Percentiles rank a stretch among this genome's conserved stretches.
These are phyloP conservation scores for Hydropotes inermis DNA, from an alignment of 2,113 vertebrate genomes.

Conservation along the genomic window DNA sequence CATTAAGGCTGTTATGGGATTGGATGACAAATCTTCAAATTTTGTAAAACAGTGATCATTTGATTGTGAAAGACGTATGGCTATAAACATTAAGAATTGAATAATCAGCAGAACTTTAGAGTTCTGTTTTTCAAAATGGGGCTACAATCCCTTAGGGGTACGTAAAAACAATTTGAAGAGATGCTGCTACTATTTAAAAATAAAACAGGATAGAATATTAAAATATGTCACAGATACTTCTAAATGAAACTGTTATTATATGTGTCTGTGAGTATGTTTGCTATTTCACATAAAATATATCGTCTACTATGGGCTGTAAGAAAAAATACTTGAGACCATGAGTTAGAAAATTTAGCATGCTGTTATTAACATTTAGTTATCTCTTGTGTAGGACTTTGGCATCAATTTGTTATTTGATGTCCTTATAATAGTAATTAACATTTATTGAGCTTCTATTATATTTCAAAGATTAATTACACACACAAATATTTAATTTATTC, in stretches of 20 bases:
- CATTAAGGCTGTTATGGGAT: background rate
- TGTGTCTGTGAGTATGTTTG: background rate
- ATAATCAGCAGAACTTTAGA: background rate
- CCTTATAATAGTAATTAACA: background rate
- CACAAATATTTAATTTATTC: background rate
- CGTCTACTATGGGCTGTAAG: background rate
- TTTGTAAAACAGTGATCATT: background rate
- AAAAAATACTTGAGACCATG: background rate
- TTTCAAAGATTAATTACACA: background rate
- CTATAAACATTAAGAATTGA: background rate
- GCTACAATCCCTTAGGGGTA: background rate
- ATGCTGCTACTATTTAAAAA: background rate
- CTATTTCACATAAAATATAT: background rate
- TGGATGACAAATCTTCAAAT: background rate
- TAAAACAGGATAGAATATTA: background rate
- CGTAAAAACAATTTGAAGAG: background rate
- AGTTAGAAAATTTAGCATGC: background rate
- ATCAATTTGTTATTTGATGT: background rate
- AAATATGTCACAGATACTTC: background rate
- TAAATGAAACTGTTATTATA: background rate
- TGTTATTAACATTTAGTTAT: background rate
- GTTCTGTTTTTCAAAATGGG: background rate
- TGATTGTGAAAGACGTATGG: background rate
- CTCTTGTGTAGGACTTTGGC: background rate
- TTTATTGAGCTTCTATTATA: background rate